These are phyloP conservation scores for Cryptocheilus praepositus DNA, from an alignment of 2,888 invertebrate species.

Conservation along the genomic window DNA sequence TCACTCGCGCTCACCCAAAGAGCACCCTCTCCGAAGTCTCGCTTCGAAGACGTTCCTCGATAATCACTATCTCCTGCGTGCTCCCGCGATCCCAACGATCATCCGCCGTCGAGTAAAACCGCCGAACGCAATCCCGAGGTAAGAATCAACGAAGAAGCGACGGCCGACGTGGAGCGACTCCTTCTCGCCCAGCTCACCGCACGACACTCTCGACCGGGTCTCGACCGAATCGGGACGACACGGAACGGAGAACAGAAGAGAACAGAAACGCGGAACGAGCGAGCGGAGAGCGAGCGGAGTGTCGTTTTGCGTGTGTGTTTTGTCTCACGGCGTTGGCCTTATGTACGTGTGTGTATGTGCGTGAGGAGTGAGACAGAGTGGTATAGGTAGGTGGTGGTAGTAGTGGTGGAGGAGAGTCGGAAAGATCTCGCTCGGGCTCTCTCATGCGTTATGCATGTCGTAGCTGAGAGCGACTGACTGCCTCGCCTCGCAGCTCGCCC, in stretches of 20 bases:
- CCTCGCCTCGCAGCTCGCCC: conserved; percentile 72
- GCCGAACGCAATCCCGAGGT: neutral
- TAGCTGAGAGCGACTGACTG: conserved; percentile 77
- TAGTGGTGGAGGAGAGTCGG: conserved; percentile 40
- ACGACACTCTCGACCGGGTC: conserved; percentile 32
- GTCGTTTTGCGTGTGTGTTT: conserved; percentile 2
- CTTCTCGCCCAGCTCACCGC: conserved; percentile 13
- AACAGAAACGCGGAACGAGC: conserved; percentile 36
- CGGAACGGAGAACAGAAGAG: conserved; percentile 40
- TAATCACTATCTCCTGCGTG: neutral
- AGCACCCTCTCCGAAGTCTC: conserved; percentile 11
- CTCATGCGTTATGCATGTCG: conserved; percentile 81
- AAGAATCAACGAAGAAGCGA: neutral
- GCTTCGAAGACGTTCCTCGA: neutral
- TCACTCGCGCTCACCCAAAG: conserved; percentile 36
- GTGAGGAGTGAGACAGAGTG: conserved; percentile 1
- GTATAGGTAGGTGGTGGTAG: neutral
- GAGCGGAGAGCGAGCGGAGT: neutral
- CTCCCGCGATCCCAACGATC: neutral
- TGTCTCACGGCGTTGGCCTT: conserved; percentile 8
- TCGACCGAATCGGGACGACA: conserved; percentile 34
- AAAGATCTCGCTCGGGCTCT: conserved; percentile 70
- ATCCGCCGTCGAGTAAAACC: neutral
- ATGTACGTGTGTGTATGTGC: conserved; percentile 4
- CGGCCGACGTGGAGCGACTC: conserved; percentile 8